phyloP scores from a whole-genome alignment of 2,797 vertebrate species.

The Sandelia bainsii region DNA sequence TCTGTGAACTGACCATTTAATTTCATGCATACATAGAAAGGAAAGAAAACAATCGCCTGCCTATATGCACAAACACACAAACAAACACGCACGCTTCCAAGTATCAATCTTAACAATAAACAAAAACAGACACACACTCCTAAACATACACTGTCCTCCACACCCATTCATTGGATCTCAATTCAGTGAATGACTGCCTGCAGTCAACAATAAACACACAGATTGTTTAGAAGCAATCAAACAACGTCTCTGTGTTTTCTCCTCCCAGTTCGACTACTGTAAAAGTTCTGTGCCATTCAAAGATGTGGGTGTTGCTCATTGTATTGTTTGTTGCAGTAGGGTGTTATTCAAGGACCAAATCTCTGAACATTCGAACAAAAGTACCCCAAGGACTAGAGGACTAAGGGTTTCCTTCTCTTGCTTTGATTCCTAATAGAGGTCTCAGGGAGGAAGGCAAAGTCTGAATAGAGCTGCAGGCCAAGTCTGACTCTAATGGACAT shows the following conservation, averaged over 20 bases:
- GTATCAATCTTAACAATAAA: slow-evolving; percentile 65
- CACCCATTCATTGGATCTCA: slow-evolving; percentile 72
- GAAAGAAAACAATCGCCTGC: slow-evolving; percentile 52
- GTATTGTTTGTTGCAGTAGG: slow-evolving; percentile 78
- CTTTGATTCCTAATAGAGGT: slow-evolving; percentile 87
- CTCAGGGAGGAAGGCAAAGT: slow-evolving; percentile 72
- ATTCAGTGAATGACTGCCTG: slow-evolving; percentile 69
- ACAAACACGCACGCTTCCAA: slow-evolving; percentile 54
- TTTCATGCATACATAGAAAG: slow-evolving; percentile 46
- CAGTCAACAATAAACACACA: slow-evolving; percentile 81
- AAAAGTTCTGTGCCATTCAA: slow-evolving; percentile 78
- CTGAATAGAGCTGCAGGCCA: slow-evolving; percentile 74
- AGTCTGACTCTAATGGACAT: slow-evolving; percentile 80
- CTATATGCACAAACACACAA: slow-evolving; percentile 47
- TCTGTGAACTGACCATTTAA: slow-evolving; percentile 31
- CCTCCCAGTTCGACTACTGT: slow-evolving; percentile 65
- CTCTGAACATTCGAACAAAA: slow-evolving; percentile 87
- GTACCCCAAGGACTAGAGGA: slow-evolving; percentile 88
- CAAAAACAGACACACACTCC: slow-evolving; percentile 71
- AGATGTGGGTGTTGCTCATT: slow-evolving; percentile 83
- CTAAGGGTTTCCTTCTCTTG: slow-evolving; percentile 87
- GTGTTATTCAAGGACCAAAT: slow-evolving; percentile 86
- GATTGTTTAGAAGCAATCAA: slow-evolving; percentile 83
- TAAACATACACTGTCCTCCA: slow-evolving; percentile 59
- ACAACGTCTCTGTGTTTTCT: slow-evolving; percentile 72